Percentiles rank a stretch among this genome's conserved stretches.
phyloP scores from a whole-genome alignment of 1,140 invertebrate genomes.

The Scaptomyza pallida region DNA sequence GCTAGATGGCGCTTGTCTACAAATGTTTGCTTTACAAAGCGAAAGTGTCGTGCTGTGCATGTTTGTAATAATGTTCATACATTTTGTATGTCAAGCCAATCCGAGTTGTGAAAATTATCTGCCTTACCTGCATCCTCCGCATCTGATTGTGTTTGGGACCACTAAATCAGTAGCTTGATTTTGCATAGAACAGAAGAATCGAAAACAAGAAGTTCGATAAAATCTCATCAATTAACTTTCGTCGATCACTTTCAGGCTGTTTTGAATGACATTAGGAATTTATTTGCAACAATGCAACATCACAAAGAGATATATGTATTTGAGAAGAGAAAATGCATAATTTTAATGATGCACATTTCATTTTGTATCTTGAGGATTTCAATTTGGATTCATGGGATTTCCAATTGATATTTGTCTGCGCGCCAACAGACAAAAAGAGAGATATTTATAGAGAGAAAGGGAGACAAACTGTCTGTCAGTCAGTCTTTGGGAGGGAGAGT shows the following conservation, averaged over 20 bases:
- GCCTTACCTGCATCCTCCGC: too few species aligned
- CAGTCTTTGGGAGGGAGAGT: not conserved
- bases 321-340: constrained; percentile 20
- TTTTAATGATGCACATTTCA: constrained; percentile 59
- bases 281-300: too few species aligned
- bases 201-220: too few species aligned
- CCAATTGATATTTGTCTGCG: constrained; percentile 80
- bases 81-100: not conserved
- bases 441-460: not conserved
- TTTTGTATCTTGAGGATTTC: constrained; percentile 72
- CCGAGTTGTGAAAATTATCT: too few species aligned
- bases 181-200: too few species aligned
- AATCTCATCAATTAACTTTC: too few species aligned
- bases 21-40: constrained; percentile 49
- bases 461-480: constrained; percentile 35
- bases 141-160: too few species aligned
- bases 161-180: too few species aligned
- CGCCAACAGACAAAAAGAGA: constrained; percentile 48
- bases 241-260: too few species aligned
- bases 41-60: constrained; percentile 26
- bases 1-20: constrained; percentile 69
- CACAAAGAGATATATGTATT: too few species aligned
- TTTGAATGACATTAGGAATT: constrained; percentile 71
- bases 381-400: constrained; percentile 68
- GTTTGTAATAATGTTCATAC: not conserved